A percentile compares a stretch with the other conserved stretches of the same genome.
Conservation (phyloP, 2,113 vertebrate species). For the Cryptoleucopteryx plumbea region DNA sequence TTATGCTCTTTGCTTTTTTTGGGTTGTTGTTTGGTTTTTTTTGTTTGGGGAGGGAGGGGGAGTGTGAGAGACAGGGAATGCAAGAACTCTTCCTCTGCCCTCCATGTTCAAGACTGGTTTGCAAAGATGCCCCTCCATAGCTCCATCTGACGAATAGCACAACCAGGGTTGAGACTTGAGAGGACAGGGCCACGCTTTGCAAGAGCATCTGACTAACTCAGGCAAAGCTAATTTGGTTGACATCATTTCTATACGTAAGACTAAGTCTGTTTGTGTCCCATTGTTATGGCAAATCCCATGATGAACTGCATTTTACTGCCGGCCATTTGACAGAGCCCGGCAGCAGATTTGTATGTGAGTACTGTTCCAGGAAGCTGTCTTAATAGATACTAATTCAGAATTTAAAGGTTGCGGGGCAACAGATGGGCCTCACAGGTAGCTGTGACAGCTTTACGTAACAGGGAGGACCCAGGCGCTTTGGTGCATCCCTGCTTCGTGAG, state of each 20-base stretch:
- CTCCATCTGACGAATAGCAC: neutral
- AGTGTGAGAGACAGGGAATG: too few relatives aligned
- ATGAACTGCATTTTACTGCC: neutral
- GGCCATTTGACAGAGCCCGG: accelerated
- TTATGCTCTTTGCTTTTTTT: neutral
- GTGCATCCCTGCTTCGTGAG: neutral
- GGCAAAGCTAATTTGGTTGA: slow-evolving; percentile 7
- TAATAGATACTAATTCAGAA: neutral
- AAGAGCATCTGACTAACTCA: neutral
- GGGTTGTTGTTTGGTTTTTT: accelerated
- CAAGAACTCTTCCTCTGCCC: neutral
- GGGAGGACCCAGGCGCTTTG: neutral
- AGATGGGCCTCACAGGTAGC: accelerated
- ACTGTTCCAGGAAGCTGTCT: neutral
- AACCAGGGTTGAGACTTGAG: neutral
- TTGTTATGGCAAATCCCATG: neutral
- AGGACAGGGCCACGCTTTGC: neutral
- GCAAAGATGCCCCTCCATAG: neutral
- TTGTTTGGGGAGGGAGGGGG: too few relatives aligned
- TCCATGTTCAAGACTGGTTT: neutral
- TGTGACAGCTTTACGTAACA: neutral
- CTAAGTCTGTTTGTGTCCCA: neutral
- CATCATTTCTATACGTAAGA: neutral
- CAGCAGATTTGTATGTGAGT: neutral
- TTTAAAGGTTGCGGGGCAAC: neutral